These are phyloP conservation scores for Archilochus colubris DNA, from an alignment of 2,113 vertebrate species.

Conservation along the genomic window DNA sequence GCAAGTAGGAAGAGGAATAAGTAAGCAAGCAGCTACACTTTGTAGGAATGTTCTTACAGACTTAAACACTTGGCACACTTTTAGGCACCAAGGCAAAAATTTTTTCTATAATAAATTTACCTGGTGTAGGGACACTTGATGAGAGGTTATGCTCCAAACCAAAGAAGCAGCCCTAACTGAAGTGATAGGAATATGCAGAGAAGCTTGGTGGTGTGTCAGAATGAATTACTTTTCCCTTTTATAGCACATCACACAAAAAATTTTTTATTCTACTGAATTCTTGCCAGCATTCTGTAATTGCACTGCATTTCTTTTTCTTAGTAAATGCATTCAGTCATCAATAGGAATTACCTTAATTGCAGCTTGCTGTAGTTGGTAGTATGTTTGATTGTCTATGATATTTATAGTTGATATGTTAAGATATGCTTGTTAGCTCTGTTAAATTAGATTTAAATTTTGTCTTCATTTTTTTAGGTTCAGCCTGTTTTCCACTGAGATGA, in stretches of 20 bases:
- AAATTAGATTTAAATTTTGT: neutral
- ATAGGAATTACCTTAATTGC: neutral
- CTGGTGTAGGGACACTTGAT: neutral
- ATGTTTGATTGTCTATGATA: neutral
- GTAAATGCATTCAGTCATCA: neutral
- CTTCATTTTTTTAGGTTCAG: neutral
- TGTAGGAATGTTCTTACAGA: neutral
- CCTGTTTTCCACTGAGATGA: neutral
- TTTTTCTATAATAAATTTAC: neutral
- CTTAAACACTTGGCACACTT: neutral
- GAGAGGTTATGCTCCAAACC: neutral
- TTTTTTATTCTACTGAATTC: neutral
- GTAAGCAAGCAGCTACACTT: neutral
- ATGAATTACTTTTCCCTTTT: neutral
- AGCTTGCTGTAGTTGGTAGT: neutral
- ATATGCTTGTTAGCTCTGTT: neutral
- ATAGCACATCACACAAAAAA: neutral
- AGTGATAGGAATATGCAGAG: neutral
- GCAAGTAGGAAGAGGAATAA: neutral
- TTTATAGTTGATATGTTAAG: neutral
- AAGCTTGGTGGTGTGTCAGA: neutral
- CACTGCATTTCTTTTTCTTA: neutral
- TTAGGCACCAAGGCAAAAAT: neutral
- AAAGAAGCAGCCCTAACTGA: neutral
- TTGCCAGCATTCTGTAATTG: neutral